Percentiles rank a stretch among this genome's conserved stretches.
Conservation (phyloP, 2,888 invertebrate genomes). For the Plagiodera versicolora region DNA sequence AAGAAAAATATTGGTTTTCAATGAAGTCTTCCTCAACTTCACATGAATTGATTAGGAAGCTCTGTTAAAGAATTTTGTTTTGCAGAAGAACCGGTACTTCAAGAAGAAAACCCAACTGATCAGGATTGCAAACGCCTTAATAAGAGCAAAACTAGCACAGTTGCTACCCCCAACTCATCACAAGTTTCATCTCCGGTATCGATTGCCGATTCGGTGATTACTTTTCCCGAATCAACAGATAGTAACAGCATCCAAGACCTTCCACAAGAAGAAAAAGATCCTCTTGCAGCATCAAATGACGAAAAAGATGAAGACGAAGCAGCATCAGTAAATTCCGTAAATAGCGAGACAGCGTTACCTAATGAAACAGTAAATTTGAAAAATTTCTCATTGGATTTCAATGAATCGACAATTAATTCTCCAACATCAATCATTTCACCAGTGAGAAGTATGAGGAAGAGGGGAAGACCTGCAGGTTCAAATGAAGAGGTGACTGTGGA, state of each 20-base stretch:
- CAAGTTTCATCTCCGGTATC: conserved; percentile 24
- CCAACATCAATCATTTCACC: conserved; percentile 31
- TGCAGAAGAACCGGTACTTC: not conserved
- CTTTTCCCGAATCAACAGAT: conserved; percentile 25
- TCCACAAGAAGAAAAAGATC: conserved; percentile 46
- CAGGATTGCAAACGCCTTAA: not conserved
- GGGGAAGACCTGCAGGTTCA: conserved; percentile 35
- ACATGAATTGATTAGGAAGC: no score
- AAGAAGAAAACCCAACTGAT: not conserved
- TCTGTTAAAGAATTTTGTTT: not conserved
- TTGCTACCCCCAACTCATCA: conserved; percentile 23
- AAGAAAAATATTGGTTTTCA: no score
- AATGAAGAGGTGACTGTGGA: conserved; percentile 26
- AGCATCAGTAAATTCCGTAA: no score
- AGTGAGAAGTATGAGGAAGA: conserved; percentile 39
- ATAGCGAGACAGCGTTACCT: not conserved
- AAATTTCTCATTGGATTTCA: conserved; percentile 45
- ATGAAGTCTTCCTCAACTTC: no score
- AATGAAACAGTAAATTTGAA: conserved; percentile 30
- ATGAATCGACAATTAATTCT: conserved; percentile 36
- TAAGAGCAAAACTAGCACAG: conserved; percentile 11
- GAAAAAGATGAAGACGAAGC: conserved; percentile 52
- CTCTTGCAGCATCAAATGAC: conserved; percentile 48
- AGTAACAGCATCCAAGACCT: conserved; percentile 33
- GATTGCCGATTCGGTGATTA: conserved; percentile 25